Base-by-base conservation (phyloP, 2,113 vertebrate genomes). In the Gymnocephalus cernua region DNA sequence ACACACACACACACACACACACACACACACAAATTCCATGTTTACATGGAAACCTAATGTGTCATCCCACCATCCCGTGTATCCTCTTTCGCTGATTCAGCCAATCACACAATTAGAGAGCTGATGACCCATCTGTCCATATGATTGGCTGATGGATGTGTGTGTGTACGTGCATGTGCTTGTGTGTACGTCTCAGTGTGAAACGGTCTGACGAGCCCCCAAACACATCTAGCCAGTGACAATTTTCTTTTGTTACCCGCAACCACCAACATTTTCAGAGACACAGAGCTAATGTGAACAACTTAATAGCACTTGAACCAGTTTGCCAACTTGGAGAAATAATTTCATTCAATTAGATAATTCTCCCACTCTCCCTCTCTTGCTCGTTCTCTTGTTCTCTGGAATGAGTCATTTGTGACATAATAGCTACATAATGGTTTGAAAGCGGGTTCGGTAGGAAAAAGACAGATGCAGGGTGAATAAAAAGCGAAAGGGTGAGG, bases 301-400 rank as follows among this genome's bases (percentile, higher is more conserved):
- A 92, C 90, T 90, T 91, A 92, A 93, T 90, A 87, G 88, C 92
- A 92, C 93, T 93, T 90, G 88, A 92, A 69, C 86, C 89, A 81
- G 86, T 93, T 93, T 92, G 93, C 93, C 91, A 94, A 93, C 91
- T 92, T 93, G 84, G 91, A 93, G 93, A 89, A 93, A 92, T 89
- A 86, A 93, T 92, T 93, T 90, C 82, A 91, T 91, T 94, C 92
- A 92, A 93, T 92, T 92, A 94, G 90, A 89, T 90, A 92, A 93
- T 84, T 82, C 89, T 38, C 77, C 77, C 73, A 73, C 74, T 62
- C 76, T 67, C 73, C 53, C 84, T 72, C 84, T 75, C 76, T 14
- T 25, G 25, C 74, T 74, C 86, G 3, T 58, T 88, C 86, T 82
- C 89, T 91, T 88, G 83, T 89, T 90, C 89, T 88, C 77, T 59